A percentile compares a stretch with the other conserved stretches of the same genome.
Evolutionary conservation across 2,888 invertebrate species (phyloP).

Genomic region (Rutpela maculata): DNA sequence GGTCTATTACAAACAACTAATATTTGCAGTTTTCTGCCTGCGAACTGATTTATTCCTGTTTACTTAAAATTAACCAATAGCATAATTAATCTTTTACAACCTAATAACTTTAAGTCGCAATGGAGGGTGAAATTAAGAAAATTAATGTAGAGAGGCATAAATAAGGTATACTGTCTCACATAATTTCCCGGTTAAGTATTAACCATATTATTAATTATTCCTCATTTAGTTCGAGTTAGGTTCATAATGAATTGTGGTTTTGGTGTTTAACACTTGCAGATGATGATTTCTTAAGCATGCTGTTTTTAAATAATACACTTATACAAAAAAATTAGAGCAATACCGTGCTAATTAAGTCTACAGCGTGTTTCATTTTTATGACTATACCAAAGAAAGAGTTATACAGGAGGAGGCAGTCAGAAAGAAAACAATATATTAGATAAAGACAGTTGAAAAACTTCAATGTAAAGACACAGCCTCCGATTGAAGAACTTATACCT

Average conservation of each 20-base stretch:
- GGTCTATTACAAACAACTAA: background rate
- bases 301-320: background rate
- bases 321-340: background rate
- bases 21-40: constrained; percentile 13
- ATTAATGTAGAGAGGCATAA: constrained; percentile 59
- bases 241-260: constrained; percentile 11
- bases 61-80: constrained; percentile 38
- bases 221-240: constrained; percentile 6
- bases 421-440: too few relatives aligned
- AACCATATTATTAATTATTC: constrained; percentile 40
- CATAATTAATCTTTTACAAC: constrained; percentile 59
- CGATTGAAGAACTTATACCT: too few relatives aligned
- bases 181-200: constrained; percentile 50
- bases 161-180: constrained; percentile 57
- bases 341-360: too few relatives aligned
- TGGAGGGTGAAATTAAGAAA: constrained; percentile 61
- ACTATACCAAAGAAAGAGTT: too few relatives aligned
- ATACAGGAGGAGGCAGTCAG: too few relatives aligned
- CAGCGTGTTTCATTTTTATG: too few relatives aligned
- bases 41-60: constrained; percentile 17
- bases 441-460: too few relatives aligned
- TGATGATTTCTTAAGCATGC: background rate
- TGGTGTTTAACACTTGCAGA: background rate
- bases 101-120: constrained; percentile 56
- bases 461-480: too few relatives aligned